Percentiles rank a stretch among this genome's conserved stretches.
These are phyloP conservation scores for Bruchidius siliquastri DNA, from an alignment of 2,888 invertebrate species.

Conservation along the genomic window DNA sequence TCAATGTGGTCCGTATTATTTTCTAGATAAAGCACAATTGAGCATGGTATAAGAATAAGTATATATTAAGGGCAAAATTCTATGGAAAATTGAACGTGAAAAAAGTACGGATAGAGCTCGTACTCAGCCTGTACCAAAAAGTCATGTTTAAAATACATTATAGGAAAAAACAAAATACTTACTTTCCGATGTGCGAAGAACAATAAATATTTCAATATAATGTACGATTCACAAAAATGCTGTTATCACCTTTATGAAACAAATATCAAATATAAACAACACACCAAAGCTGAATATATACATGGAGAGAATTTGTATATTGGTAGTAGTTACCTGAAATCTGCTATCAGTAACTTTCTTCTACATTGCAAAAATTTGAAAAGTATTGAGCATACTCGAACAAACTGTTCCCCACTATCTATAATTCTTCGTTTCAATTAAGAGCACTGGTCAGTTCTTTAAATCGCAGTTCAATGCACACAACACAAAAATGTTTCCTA, in stretches of 20 bases:
- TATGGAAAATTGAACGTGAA: too few relatives aligned
- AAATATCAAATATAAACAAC: not conserved
- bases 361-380: not conserved
- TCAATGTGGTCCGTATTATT: too few relatives aligned
- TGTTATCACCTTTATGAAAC: not conserved
- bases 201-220: not conserved
- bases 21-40: too few relatives aligned
- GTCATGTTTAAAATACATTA: too few relatives aligned
- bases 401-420: not conserved
- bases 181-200: too few relatives aligned
- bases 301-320: not conserved
- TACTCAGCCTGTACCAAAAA: too few relatives aligned
- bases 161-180: too few relatives aligned
- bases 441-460: conserved; percentile 19
- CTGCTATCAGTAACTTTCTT: not conserved
- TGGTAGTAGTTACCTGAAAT: not conserved
- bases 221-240: not conserved
- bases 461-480: conserved; percentile 21
- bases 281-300: not conserved
- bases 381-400: not conserved
- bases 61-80: too few relatives aligned
- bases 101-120: too few relatives aligned
- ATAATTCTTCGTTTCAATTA: not conserved
- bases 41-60: too few relatives aligned
- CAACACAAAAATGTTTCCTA: conserved; percentile 24